Percentiles rank a stretch among this genome's conserved stretches.
Evolutionary conservation across 2,888 invertebrate genomes (phyloP).

Genomic region (Dorcus parallelipipedus): DNA sequence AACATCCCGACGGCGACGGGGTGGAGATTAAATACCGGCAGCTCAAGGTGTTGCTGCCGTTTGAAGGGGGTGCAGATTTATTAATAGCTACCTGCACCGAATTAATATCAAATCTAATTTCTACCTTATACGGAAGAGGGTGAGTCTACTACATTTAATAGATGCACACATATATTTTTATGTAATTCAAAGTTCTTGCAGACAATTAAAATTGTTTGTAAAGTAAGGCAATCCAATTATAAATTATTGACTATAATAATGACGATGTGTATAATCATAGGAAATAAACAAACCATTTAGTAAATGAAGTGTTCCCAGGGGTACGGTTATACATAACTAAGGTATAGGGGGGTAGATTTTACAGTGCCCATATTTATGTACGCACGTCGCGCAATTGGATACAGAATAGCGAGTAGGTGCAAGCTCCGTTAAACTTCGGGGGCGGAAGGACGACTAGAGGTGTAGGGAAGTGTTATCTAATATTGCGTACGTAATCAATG

Average conservation of each 20-base stretch:
- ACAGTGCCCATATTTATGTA: slow-evolving; percentile 21
- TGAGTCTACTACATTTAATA: too few relatives aligned
- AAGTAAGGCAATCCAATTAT: too few relatives aligned
- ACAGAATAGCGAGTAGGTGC: slow-evolving; percentile 24
- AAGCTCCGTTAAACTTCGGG: slow-evolving; percentile 21
- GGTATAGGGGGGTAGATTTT: slow-evolving; percentile 19
- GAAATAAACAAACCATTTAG: slow-evolving; percentile 22
- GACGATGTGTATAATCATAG: background rate
- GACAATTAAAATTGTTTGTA: too few relatives aligned
- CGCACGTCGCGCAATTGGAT: slow-evolving; percentile 32
- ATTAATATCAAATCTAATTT: background rate
- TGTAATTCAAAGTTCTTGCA: too few relatives aligned
- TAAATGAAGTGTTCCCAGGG: slow-evolving; percentile 25
- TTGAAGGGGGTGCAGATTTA: slow-evolving; percentile 12
- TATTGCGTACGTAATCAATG: slow-evolving; percentile 49
- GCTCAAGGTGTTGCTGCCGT: slow-evolving; percentile 18
- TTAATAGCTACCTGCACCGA: slow-evolving; percentile 10
- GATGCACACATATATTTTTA: too few relatives aligned
- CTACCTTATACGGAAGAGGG: too few relatives aligned
- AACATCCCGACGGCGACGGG: slow-evolving; percentile 26
- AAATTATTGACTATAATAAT: too few relatives aligned
- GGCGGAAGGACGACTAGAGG: slow-evolving; percentile 20
- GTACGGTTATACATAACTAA: slow-evolving; percentile 20
- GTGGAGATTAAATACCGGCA: slow-evolving; percentile 29
- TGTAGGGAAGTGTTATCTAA: slow-evolving; percentile 45